phyloP scores from a whole-genome alignment of 1,140 invertebrate genomes.

The Eubasilissa regina region DNA sequence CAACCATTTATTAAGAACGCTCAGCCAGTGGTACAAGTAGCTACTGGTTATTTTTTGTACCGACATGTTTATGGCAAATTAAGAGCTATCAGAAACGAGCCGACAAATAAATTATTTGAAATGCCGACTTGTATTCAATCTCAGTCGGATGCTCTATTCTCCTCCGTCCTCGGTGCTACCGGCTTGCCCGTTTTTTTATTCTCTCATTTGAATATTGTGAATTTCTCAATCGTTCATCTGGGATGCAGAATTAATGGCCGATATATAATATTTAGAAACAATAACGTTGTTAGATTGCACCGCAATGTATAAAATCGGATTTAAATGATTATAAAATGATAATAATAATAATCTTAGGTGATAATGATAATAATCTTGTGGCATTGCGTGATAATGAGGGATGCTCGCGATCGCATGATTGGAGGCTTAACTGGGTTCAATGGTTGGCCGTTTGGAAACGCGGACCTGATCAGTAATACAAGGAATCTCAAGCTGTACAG shows the following conservation, averaged over 20 bases:
- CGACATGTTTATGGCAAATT: slow-evolving; percentile 44
- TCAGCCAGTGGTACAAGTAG: not conserved
- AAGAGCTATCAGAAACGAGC: slow-evolving; percentile 39
- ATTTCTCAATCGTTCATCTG: slow-evolving; percentile 3
- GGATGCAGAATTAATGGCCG: not conserved
- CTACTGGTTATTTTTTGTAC: slow-evolving; percentile 45
- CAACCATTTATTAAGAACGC: slow-evolving; percentile 42
- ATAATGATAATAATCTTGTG: too few species aligned
- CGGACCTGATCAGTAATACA: too few species aligned
- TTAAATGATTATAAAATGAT: too few species aligned
- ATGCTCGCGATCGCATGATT: too few species aligned
- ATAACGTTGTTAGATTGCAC: too few species aligned
- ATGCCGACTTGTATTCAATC: not conserved
- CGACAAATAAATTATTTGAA: slow-evolving; percentile 30
- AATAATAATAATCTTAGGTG: too few species aligned
- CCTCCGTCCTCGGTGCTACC: not conserved
- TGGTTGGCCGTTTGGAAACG: too few species aligned
- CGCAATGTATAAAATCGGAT: too few species aligned
- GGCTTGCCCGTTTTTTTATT: slow-evolving; percentile 1
- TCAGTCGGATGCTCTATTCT: not conserved
- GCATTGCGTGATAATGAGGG: too few species aligned
- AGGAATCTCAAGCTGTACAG: too few species aligned
- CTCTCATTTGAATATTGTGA: slow-evolving; percentile 7
- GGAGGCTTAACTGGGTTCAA: too few species aligned
- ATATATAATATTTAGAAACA: too few species aligned